Conservation (phyloP, 1,140 invertebrate species). For the Philaenus spumarius region DNA sequence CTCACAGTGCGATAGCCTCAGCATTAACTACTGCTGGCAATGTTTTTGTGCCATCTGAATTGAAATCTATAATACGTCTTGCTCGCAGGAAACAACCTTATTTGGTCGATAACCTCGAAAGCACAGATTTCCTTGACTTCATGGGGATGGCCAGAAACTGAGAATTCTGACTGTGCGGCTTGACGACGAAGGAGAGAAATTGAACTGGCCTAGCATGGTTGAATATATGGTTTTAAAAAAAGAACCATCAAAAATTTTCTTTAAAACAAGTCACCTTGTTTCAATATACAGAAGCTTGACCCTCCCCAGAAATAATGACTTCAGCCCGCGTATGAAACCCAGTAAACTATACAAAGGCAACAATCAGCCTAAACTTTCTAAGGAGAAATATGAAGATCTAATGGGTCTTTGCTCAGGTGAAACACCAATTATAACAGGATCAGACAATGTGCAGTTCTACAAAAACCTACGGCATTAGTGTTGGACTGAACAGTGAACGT, state of each 20-base stretch:
- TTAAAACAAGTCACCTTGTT: background rate
- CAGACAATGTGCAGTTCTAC: background rate
- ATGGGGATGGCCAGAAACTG: constrained; percentile 1
- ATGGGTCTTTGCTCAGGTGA: constrained; percentile 1
- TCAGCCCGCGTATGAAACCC: background rate
- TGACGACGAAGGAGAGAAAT: background rate
- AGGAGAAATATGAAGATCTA: constrained; percentile 12
- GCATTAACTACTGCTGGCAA: constrained; percentile 1
- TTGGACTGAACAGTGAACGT: background rate
- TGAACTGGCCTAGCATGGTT: constrained; percentile 8
- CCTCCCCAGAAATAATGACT: background rate
- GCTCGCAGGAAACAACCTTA: background rate
- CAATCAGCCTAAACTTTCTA: too few species aligned
- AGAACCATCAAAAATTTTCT: constrained; percentile 3
- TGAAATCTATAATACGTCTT: background rate
- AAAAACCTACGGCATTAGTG: constrained; percentile 7
- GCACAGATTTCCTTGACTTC: constrained; percentile 1
- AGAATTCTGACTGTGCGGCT: background rate
- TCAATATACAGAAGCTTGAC: background rate
- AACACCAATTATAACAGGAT: background rate
- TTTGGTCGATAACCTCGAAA: background rate
- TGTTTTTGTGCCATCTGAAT: constrained; percentile 6
- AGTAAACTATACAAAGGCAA: constrained; percentile 6
- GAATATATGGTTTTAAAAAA: constrained; percentile 8
- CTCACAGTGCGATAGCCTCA: constrained; percentile 10